Conservation (phyloP, 2,113 vertebrate species). For the Oncorhynchus clarkii region DNA sequence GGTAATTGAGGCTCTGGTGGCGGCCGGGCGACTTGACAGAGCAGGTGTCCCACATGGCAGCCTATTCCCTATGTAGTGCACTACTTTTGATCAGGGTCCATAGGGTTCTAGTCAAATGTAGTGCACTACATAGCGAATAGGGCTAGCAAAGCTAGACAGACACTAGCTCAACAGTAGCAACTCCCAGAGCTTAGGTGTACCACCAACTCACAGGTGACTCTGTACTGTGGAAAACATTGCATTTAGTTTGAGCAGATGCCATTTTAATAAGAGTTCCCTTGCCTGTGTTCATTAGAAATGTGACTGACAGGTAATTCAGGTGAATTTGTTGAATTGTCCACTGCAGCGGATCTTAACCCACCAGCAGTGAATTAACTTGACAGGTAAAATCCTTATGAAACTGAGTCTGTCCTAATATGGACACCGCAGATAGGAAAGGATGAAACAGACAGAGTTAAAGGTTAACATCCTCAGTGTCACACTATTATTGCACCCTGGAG, state of each 20-base stretch:
- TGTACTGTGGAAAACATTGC: conserved; percentile 52
- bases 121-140: no score
- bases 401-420: not conserved
- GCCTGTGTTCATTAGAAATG: no score
- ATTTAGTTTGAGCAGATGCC: conserved; percentile 44
- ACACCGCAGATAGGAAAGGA: conserved; percentile 14
- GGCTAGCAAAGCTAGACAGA: conserved; percentile 3
- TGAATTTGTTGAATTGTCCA: not conserved
- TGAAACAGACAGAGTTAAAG: conserved; percentile 56
- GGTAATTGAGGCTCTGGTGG: conserved; percentile 73
- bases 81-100: no score
- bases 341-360: not conserved
- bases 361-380: not conserved
- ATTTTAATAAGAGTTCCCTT: no score
- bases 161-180: conserved; percentile 26
- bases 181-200: conserved; percentile 50
- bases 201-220: conserved; percentile 20
- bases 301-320: not conserved
- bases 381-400: not conserved
- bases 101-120: no score
- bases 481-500: conserved; percentile 61
- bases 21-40: conserved; percentile 58
- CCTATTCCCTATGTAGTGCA: no score
- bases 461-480: conserved; percentile 66
- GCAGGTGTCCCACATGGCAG: not conserved